Evolutionary conservation across 2,888 invertebrate species (phyloP), one percentile per base, ranked within the genome.

Genomic region (Bimastos eiseni): DNA sequence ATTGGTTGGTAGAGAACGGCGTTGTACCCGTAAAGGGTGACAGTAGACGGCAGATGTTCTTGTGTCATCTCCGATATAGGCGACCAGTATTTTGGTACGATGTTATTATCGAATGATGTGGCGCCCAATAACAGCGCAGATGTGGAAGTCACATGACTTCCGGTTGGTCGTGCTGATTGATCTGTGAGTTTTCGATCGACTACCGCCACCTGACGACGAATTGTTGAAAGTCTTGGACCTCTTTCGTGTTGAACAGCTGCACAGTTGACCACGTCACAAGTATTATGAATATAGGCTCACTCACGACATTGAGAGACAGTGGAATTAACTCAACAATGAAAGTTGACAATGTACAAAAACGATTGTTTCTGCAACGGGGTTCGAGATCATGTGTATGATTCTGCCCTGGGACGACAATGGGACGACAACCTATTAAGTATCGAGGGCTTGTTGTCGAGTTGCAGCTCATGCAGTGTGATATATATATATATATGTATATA

Each of bases 171-270:
- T 4, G 36, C 15, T 36, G 37, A 11, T 24, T 8, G 37, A 24
- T 86, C 86, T 24, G n/a, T 55, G 34, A 13, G 34, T n/a, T 90
- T 49, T 38, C 34, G 30, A 38, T 38, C 38, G 38, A 30, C 83
- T 41, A 33, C n/a, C 44, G 97, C 97, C 97, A 98, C 97, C 96
- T 99, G 99, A 30, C 98, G 96, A 13, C 98, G 96, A 55, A 99
- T 96, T 0, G 99, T 99, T 0, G 99, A 98, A 95, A 98, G 98
- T 89, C 99, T 96, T 0, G 99, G 99, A 0, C 99, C 99, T 92
- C 99, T 96, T 95, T 99, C 99, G 94, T 99, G 99, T 95, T 89
- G 89, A 89, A 44, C 91, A 83, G 70, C 91, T 89, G 33, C 49
- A n/a, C 70, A 70, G 30, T 70, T 70, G 30, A 70, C 70, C 70